Conservation (phyloP, 2,797 vertebrate genomes). For the Takifugu rubripes region DNA sequence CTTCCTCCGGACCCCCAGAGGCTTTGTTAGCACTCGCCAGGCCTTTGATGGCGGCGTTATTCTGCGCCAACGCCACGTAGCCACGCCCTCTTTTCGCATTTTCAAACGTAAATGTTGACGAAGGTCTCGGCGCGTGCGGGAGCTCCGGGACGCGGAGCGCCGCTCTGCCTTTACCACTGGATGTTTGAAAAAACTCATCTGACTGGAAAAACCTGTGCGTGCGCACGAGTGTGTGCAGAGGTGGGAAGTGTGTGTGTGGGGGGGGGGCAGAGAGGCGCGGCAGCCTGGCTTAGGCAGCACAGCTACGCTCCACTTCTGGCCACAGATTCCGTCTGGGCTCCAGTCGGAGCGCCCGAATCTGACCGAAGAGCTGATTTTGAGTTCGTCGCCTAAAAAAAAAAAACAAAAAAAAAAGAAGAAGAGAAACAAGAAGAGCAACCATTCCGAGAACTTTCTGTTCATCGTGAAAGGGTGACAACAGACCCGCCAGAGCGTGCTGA, state of each 20-base stretch:
- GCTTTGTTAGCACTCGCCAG: not conserved
- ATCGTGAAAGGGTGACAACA: not conserved
- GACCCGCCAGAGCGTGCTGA: slow-evolving; percentile 2
- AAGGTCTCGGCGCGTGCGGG: not conserved
- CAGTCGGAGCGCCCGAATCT: too few species aligned
- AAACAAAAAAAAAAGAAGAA: slow-evolving; percentile 52
- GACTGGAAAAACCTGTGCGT: slow-evolving; percentile 66
- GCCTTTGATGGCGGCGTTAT: not conserved
- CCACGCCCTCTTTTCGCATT: slow-evolving; percentile 19
- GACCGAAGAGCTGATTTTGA: too few species aligned
- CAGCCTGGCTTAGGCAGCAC: too few species aligned
- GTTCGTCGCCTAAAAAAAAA: too few species aligned
- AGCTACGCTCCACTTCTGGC: too few species aligned
- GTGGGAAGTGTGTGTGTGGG: slow-evolving; percentile 15
- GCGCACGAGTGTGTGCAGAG: not conserved
- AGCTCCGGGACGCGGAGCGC: too few species aligned
- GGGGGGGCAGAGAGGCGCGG: slow-evolving; percentile 37
- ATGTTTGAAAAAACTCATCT: slow-evolving; percentile 19
- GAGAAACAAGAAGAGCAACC: slow-evolving; percentile 36
- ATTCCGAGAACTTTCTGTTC: not conserved
- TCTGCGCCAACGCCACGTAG: too few species aligned
- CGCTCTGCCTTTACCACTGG: not conserved
- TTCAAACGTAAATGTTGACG: slow-evolving; percentile 1
- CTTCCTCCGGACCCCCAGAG: not conserved
- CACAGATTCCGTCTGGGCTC: not conserved